Conservation (phyloP, 2,797 vertebrate genomes). For the Ara ararauna region DNA sequence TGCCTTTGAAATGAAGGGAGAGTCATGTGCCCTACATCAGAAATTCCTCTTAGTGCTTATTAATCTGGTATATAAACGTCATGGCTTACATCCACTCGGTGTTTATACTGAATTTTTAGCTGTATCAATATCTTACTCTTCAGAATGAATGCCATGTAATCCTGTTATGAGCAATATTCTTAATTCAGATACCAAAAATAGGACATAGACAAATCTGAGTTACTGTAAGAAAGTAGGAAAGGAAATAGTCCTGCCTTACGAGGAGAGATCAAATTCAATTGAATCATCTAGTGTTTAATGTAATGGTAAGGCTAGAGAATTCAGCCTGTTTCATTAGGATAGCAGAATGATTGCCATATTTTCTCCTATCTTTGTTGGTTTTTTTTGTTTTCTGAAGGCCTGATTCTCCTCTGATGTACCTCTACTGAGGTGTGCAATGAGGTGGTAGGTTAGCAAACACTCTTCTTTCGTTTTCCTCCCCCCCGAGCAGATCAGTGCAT, state of each 20-base stretch:
- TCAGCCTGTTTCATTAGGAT: not conserved
- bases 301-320: not conserved
- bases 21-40: constrained; percentile 29
- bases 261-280: not conserved
- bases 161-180: constrained; percentile 57
- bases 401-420: not conserved
- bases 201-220: not conserved
- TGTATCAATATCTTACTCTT: constrained; percentile 21
- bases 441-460: not conserved
- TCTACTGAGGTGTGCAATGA: not conserved
- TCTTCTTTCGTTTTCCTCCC: not conserved
- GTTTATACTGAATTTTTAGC: constrained; percentile 48
- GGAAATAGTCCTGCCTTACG: not conserved
- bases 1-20: constrained; percentile 18
- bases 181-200: constrained; percentile 48
- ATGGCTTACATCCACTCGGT: constrained; percentile 39
- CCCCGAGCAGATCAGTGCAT: not conserved
- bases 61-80: constrained; percentile 35
- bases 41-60: constrained; percentile 52
- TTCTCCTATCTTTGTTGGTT: not conserved
- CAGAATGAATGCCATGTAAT: constrained; percentile 61
- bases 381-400: not conserved
- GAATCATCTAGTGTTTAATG: not conserved
- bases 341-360: not conserved
- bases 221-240: not conserved